Percentiles rank a stretch among this genome's conserved stretches.
These are phyloP conservation scores for Hydroisotoma schaefferi DNA, from an alignment of 2,888 invertebrate genomes.

Conservation along the genomic window DNA sequence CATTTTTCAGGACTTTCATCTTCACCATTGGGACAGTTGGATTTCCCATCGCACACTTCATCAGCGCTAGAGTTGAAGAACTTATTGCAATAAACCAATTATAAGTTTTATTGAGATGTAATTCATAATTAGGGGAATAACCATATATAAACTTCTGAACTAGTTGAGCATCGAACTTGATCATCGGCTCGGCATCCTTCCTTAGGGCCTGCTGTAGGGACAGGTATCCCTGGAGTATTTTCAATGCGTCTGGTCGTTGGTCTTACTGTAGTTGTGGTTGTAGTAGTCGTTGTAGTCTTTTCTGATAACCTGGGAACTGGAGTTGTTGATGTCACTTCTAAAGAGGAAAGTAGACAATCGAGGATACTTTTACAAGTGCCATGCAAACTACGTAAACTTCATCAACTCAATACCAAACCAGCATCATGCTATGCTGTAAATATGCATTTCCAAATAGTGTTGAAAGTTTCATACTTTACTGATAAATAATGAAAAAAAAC, in stretches of 20 bases:
- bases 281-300: not conserved
- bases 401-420: too few relatives aligned
- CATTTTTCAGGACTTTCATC: slow-evolving; percentile 41
- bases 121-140: slow-evolving; percentile 21
- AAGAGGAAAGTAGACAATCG: not conserved
- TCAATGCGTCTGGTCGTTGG: not conserved
- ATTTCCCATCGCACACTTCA: slow-evolving; percentile 39
- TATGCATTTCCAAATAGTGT: too few relatives aligned
- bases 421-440: too few relatives aligned
- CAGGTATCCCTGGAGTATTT: slow-evolving; percentile 21
- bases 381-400: too few relatives aligned
- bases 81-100: not conserved
- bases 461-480: too few relatives aligned
- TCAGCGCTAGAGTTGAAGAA: slow-evolving; percentile 33
- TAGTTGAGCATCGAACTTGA: slow-evolving; percentile 45
- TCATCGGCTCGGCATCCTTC: slow-evolving; percentile 47
- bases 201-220: slow-evolving; percentile 19
- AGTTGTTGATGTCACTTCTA: slow-evolving; percentile 14
- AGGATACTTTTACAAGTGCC: too few relatives aligned
- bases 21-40: slow-evolving; percentile 37
- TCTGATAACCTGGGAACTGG: not conserved
- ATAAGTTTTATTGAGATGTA: not conserved
- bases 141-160: slow-evolving; percentile 34
- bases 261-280: not conserved
- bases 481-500: too few relatives aligned